These are phyloP conservation scores for Ambastaia sidthimunki DNA, from an alignment of 2,797 vertebrate genomes.

Conservation along the genomic window DNA sequence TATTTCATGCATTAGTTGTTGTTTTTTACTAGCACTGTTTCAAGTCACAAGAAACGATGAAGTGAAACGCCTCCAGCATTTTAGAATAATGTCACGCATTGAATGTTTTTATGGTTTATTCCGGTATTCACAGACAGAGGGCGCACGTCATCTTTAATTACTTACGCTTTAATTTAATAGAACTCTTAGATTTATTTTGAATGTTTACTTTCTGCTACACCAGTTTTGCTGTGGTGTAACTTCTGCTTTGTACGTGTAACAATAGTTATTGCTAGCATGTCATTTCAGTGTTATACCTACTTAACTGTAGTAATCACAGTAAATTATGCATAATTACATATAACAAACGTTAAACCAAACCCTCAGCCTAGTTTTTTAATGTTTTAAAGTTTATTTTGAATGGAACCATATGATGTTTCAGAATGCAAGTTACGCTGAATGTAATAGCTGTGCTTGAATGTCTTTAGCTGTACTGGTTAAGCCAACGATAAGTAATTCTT, in stretches of 20 bases:
- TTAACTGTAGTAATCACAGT: no score
- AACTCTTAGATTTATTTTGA: neutral
- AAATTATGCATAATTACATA: no score
- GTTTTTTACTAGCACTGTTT: no score
- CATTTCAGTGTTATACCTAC: no score
- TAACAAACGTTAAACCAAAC: no score
- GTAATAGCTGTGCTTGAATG: neutral
- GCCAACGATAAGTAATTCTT: neutral
- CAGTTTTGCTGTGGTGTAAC: neutral
- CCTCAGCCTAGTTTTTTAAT: no score
- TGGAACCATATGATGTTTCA: no score
- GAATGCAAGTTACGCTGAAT: neutral
- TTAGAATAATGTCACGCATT: neutral
- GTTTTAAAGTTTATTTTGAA: no score
- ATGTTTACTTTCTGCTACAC: neutral
- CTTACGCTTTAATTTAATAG: neutral
- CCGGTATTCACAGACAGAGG: conserved; percentile 39
- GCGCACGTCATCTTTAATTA: conserved; percentile 18
- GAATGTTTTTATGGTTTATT: neutral
- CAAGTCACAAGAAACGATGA: no score
- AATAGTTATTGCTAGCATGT: no score
- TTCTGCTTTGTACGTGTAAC: no score
- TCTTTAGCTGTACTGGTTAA: neutral
- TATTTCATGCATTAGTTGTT: neutral
- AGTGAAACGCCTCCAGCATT: neutral